A percentile compares a stretch with the other conserved stretches of the same genome.
Evolutionary conservation across 2,888 invertebrate species (phyloP).

Genomic region (Cheilosia grossa): DNA sequence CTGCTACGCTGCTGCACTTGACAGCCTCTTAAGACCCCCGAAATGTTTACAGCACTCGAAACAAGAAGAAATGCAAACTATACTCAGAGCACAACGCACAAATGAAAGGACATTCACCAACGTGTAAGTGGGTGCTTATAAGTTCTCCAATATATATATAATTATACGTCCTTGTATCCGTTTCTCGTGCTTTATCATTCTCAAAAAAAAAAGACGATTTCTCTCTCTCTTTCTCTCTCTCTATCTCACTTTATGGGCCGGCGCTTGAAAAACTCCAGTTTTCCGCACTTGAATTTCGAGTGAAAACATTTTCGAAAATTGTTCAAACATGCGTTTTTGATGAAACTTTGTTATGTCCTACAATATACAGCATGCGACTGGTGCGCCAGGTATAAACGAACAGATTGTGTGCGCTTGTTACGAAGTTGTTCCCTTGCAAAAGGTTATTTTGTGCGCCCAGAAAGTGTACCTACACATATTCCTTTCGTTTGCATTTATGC

Average conservation of each 20-base stretch:
- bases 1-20: constrained; percentile 40
- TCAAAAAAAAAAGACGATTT: constrained; percentile 38
- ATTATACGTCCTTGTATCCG: background rate
- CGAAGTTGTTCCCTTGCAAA: constrained; percentile 5
- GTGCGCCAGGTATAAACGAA: constrained; percentile 7
- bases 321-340: constrained; percentile 54
- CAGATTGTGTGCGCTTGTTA: constrained; percentile 15
- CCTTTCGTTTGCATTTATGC: constrained; percentile 13
- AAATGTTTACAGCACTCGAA: constrained; percentile 48
- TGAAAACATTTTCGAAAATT: constrained; percentile 57
- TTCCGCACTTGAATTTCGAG: constrained; percentile 41
- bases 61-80: constrained; percentile 15
- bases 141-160: constrained; percentile 34
- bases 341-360: constrained; percentile 44
- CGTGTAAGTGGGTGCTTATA: constrained; percentile 48
- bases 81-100: constrained; percentile 27
- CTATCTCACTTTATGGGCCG: background rate
- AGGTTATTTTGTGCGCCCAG: constrained; percentile 2
- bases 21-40: constrained; percentile 49
- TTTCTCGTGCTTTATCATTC: constrained; percentile 32
- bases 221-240: constrained; percentile 29
- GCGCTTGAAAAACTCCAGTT: constrained; percentile 46
- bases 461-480: background rate
- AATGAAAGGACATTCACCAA: constrained; percentile 45
- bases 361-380: constrained; percentile 39